These are phyloP conservation scores for Kradibia gibbosae DNA, from an alignment of 1,140 invertebrate species.

Conservation along the genomic window DNA sequence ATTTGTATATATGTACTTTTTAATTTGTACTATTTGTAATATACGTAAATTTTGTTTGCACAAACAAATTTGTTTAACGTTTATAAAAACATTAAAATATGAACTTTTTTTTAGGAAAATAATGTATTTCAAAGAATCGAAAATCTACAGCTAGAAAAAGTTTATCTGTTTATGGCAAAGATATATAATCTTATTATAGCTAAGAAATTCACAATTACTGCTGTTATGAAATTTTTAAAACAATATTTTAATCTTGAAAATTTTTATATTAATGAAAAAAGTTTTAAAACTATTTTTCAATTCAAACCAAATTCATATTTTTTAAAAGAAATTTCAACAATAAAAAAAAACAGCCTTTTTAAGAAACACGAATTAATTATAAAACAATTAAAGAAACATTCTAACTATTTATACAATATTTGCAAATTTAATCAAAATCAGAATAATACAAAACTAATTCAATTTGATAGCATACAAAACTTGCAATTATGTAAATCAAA, in stretches of 20 bases:
- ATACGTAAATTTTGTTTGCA: neutral
- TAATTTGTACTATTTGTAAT: no score
- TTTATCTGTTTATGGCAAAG: neutral
- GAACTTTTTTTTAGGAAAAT: neutral
- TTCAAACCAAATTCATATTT: neutral
- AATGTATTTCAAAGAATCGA: neutral
- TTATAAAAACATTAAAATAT: neutral
- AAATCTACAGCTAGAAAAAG: neutral
- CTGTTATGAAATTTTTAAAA: neutral
- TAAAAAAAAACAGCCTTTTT: neutral
- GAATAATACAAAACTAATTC: neutral
- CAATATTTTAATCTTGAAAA: neutral
- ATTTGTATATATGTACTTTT: no score
- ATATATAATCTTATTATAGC: slow-evolving; percentile 2
- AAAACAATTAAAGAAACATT: neutral
- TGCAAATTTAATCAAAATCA: neutral
- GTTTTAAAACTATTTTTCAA: neutral
- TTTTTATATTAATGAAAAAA: neutral
- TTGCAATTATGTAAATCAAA: neutral
- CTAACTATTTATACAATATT: neutral
- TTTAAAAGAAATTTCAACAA: neutral
- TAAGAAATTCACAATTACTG: neutral
- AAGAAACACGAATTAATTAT: neutral
- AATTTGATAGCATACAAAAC: neutral
- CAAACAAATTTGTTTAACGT: neutral